Conservation (phyloP, 1,140 invertebrate species). For the Nymphalis io region DNA sequence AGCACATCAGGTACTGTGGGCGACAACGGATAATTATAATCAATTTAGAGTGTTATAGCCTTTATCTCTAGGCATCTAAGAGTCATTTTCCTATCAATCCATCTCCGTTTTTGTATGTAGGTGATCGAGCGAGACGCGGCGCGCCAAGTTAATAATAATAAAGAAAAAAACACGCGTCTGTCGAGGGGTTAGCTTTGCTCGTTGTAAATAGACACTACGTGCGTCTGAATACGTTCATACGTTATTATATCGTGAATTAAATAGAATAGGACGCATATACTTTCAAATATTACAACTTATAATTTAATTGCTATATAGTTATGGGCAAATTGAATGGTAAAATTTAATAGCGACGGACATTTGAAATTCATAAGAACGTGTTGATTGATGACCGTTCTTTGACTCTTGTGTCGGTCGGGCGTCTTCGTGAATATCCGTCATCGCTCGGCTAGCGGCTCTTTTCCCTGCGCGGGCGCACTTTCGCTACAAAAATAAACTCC, state of each 20-base stretch:
- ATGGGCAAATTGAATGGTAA: background rate
- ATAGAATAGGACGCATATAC: background rate
- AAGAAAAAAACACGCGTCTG: conserved; percentile 61
- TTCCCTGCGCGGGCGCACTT: conserved; percentile 65
- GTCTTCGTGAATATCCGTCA: conserved; percentile 58
- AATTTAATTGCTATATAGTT: background rate
- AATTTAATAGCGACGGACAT: background rate
- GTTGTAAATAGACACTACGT: conserved; percentile 62
- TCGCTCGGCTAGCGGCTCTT: conserved; percentile 68
- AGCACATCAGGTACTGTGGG: background rate
- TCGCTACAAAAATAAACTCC: conserved; percentile 77
- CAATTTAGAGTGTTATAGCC: background rate
- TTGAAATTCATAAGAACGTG: conserved; percentile 5
- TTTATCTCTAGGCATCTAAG: background rate
- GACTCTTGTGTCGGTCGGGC: conserved; percentile 48
- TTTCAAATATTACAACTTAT: background rate
- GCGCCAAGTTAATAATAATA: conserved; percentile 69
- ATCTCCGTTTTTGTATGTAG: conserved; percentile 21
- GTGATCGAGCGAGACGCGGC: conserved; percentile 40
- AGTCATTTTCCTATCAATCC: background rate
- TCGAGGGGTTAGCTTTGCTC: conserved; percentile 66
- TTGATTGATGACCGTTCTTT: conserved; percentile 36
- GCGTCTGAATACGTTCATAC: conserved; percentile 22
- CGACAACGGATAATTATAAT: conserved; percentile 9
- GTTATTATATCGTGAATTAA: background rate